Percentiles rank a stretch among this genome's conserved stretches.
phyloP scores from a whole-genome alignment of 2,888 invertebrate species.

The Patella pellucida region DNA sequence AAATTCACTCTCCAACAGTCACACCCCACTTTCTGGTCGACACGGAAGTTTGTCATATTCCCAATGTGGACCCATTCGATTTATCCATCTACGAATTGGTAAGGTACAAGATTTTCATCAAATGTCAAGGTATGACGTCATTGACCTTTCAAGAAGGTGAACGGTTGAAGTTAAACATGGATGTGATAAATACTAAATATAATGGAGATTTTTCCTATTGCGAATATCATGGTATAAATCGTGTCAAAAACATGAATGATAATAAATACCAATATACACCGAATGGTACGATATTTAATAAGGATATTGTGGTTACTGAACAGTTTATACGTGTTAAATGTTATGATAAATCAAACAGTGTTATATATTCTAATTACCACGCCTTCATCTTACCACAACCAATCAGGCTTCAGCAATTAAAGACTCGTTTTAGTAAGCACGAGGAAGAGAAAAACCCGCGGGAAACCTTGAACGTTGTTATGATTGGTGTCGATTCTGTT shows the following conservation, averaged over 20 bases:
- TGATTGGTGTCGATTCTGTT: constrained; percentile 82
- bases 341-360: constrained; percentile 35
- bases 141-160: constrained; percentile 56
- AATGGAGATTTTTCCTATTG: constrained; percentile 54
- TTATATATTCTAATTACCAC: too few relatives aligned
- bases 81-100: too few relatives aligned
- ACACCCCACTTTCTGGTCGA: constrained; percentile 49
- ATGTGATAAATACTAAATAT: constrained; percentile 38
- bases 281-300: constrained; percentile 31
- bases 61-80: constrained; percentile 58
- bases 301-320: constrained; percentile 37
- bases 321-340: constrained; percentile 64
- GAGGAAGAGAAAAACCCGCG: constrained; percentile 28
- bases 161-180: constrained; percentile 46
- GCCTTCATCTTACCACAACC: too few relatives aligned
- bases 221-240: constrained; percentile 52
- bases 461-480: not conserved
- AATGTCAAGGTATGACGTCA: constrained; percentile 45
- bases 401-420: too few relatives aligned
- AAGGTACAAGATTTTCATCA: too few relatives aligned
- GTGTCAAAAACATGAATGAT: constrained; percentile 40
- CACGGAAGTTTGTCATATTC: constrained; percentile 62
- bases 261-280: constrained; percentile 31
- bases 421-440: too few relatives aligned
- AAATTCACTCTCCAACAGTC: too few relatives aligned